phyloP scores from a whole-genome alignment of 2,113 vertebrate genomes.

The Dunckerocampus dactyliophorus region DNA sequence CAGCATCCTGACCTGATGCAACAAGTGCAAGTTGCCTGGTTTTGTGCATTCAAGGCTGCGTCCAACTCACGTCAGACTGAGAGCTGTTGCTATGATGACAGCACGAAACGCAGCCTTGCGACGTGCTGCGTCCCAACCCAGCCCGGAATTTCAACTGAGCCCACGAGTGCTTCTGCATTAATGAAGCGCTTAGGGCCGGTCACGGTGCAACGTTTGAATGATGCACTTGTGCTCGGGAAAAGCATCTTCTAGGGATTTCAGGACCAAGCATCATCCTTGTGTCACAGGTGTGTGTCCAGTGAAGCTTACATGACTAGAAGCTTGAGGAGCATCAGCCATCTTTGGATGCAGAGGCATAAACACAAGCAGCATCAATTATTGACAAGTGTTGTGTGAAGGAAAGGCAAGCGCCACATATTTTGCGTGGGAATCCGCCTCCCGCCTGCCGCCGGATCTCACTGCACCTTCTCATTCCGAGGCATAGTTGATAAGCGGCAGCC shows the following conservation, averaged over 20 bases:
- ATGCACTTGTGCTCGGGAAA: too few relatives aligned
- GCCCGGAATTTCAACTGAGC: not conserved
- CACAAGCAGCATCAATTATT: too few relatives aligned
- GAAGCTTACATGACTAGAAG: too few relatives aligned
- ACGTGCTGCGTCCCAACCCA: not conserved
- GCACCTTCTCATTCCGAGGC: not conserved
- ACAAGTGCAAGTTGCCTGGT: not conserved
- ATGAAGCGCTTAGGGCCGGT: not conserved
- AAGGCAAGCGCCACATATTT: too few relatives aligned
- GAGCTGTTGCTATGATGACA: conserved; percentile 38
- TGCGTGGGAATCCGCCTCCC: too few relatives aligned
- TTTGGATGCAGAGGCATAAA: too few relatives aligned
- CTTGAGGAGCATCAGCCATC: too few relatives aligned
- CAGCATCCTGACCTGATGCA: conserved; percentile 5
- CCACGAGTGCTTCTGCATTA: conserved; percentile 11
- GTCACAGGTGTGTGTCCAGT: too few relatives aligned
- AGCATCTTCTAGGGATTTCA: too few relatives aligned
- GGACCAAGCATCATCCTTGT: too few relatives aligned
- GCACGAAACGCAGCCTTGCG: not conserved
- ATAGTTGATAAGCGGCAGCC: not conserved
- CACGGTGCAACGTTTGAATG: not conserved
- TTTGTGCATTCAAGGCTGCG: not conserved
- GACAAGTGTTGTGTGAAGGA: too few relatives aligned
- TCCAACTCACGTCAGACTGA: conserved; percentile 10
- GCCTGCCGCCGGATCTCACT: not conserved